Evolutionary conservation across 1,140 invertebrate genomes (phyloP).

Genomic region (Papilio xuthus): DNA sequence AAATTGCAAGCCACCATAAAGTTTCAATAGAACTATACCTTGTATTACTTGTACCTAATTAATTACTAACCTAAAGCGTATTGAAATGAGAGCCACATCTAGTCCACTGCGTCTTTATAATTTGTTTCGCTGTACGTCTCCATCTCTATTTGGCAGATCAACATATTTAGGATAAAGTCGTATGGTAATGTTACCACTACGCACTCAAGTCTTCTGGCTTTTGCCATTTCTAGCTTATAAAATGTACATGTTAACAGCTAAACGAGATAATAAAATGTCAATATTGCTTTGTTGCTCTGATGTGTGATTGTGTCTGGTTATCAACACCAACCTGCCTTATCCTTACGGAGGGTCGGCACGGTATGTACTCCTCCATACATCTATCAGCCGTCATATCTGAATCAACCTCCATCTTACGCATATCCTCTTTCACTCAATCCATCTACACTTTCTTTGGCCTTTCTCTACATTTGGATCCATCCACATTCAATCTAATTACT

Average conservation of each 20-base stretch:
- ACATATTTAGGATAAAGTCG: conserved; percentile 30
- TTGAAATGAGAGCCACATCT: conserved; percentile 7
- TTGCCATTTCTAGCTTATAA: conserved; percentile 13
- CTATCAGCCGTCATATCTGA: too few relatives aligned
- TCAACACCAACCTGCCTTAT: too few relatives aligned
- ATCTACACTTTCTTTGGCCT: too few relatives aligned
- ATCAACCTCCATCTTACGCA: too few relatives aligned
- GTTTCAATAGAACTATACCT: neutral
- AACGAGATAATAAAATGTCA: conserved; percentile 1
- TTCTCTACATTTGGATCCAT: too few relatives aligned
- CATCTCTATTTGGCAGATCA: conserved; percentile 27
- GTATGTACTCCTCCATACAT: too few relatives aligned
- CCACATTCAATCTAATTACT: too few relatives aligned
- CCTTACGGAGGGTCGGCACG: too few relatives aligned
- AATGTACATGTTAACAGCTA: neutral
- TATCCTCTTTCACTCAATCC: too few relatives aligned
- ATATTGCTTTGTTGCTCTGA: neutral
- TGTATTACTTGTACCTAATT: conserved; percentile 15
- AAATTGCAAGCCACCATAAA: neutral
- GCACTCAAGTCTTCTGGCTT: neutral
- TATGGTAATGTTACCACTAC: neutral
- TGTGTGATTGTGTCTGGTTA: neutral
- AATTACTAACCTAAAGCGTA: conserved; percentile 19
- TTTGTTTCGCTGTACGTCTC: conserved; percentile 21
- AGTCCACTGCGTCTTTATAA: neutral